phyloP scores from a whole-genome alignment of 1,140 invertebrate genomes.

The Parapsyche elsis region DNA sequence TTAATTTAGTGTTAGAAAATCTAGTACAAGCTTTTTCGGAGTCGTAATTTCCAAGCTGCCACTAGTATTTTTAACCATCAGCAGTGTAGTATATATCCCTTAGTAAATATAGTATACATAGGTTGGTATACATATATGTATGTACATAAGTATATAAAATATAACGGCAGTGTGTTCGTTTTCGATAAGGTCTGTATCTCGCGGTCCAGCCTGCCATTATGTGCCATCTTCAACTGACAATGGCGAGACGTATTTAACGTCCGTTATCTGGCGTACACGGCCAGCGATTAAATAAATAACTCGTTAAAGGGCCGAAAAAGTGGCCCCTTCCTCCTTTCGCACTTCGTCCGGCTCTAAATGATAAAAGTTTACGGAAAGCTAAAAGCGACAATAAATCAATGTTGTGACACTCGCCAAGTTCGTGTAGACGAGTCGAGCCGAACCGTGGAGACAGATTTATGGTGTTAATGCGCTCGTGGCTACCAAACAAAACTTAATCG shows the following conservation, averaged over 20 bases:
- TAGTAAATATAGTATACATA: background rate
- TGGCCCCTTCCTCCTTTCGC: slow-evolving; percentile 27
- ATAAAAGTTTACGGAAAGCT: slow-evolving; percentile 54
- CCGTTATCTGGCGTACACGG: background rate
- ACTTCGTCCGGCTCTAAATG: slow-evolving; percentile 43
- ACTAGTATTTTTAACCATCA: too few relatives aligned
- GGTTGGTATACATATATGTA: background rate
- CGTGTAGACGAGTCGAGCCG: slow-evolving; percentile 29
- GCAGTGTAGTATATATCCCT: too few relatives aligned
- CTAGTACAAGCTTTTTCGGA: too few relatives aligned
- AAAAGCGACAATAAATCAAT: slow-evolving; percentile 54
- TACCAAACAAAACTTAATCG: slow-evolving; percentile 43
- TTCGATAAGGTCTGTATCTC: slow-evolving; percentile 5
- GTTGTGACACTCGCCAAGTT: slow-evolving; percentile 50
- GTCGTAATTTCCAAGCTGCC: too few relatives aligned
- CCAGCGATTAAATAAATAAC: slow-evolving; percentile 41
- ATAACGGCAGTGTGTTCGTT: background rate
- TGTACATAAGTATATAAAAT: background rate
- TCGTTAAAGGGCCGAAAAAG: slow-evolving; percentile 18
- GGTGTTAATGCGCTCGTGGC: slow-evolving; percentile 46
- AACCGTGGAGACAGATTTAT: slow-evolving; percentile 49
- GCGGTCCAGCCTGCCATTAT: background rate
- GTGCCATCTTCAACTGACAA: slow-evolving; percentile 20
- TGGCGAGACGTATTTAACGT: background rate
- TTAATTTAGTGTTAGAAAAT: too few relatives aligned